Conservation (phyloP, 2,113 vertebrate genomes). For the Pachypanchax playfairii region DNA sequence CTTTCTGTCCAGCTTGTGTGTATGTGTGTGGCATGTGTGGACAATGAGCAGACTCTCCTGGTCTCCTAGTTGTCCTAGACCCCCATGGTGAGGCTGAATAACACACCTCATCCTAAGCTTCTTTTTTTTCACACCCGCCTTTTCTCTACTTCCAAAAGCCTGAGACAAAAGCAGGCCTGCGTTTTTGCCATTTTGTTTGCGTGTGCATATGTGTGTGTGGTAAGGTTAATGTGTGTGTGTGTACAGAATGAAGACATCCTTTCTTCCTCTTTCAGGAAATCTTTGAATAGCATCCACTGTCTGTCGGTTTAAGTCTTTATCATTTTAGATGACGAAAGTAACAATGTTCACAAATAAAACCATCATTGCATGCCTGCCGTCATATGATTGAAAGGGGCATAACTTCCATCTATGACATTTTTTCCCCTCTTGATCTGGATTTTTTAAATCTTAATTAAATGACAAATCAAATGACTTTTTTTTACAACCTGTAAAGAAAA, state of each 20-base stretch:
- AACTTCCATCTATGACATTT: no score
- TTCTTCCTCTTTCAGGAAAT: constrained; percentile 60
- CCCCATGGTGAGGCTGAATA: constrained; percentile 82
- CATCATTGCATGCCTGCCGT: no score
- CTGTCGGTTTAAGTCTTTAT: constrained; percentile 39
- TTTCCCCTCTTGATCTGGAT: no score
- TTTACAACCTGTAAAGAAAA: no score
- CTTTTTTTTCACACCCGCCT: constrained; percentile 79
- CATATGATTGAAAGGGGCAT: no score
- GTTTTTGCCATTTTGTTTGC: constrained; percentile 60
- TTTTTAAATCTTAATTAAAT: no score
- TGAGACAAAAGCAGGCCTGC: constrained; percentile 69
- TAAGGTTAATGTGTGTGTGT: constrained; percentile 12
- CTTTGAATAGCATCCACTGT: constrained; percentile 61
- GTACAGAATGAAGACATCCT: constrained; percentile 15
- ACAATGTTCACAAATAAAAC: background rate
- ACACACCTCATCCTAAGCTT: constrained; percentile 77
- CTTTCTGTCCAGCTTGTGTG: constrained; percentile 50
- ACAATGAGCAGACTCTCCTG: constrained; percentile 79
- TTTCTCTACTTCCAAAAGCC: constrained; percentile 76
- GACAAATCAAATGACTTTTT: no score
- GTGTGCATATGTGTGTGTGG: constrained; percentile 20
- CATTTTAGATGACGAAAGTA: constrained; percentile 18
- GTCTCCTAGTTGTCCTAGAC: constrained; percentile 72
- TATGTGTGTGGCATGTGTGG: constrained; percentile 66